Percentiles rank a stretch among this genome's conserved stretches.
Evolutionary conservation across 1,140 invertebrate species (phyloP).

Genomic region (Brachystomella parvula): DNA sequence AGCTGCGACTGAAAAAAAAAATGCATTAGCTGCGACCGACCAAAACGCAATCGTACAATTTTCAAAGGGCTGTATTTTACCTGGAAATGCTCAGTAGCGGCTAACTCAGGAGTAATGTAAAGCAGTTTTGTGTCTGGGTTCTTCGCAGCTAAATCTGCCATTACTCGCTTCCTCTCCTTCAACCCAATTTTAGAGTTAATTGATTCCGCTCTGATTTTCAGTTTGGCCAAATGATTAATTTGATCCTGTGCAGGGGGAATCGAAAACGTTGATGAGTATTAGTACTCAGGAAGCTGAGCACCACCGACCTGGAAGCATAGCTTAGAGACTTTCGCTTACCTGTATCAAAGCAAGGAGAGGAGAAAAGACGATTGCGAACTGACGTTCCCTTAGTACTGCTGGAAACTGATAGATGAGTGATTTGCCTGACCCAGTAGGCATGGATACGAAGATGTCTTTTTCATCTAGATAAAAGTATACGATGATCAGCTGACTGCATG

Average conservation of each 20-base stretch:
- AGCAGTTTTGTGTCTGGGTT: constrained; percentile 67
- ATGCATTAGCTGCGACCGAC: background rate
- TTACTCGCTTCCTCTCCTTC: constrained; percentile 63
- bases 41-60: background rate
- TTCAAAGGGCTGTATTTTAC: constrained; percentile 36
- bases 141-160: constrained; percentile 61
- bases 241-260: constrained; percentile 44
- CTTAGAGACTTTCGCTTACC: constrained; percentile 40
- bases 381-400: constrained; percentile 49
- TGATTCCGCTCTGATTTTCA: constrained; percentile 68
- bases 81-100: constrained; percentile 66
- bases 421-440: constrained; percentile 66
- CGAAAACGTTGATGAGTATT: too few relatives aligned
- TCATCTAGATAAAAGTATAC: constrained; percentile 43
- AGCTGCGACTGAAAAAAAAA: constrained; percentile 41
- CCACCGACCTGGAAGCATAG: too few relatives aligned
- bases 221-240: constrained; percentile 49
- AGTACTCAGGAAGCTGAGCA: too few relatives aligned
- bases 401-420: constrained; percentile 65
- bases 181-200: constrained; percentile 73
- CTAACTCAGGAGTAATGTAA: constrained; percentile 88
- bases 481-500: background rate
- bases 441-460: constrained; percentile 59
- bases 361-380: too few relatives aligned
- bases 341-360: constrained; percentile 62